Percentiles rank a stretch among this genome's conserved stretches.
Evolutionary conservation across 1,140 invertebrate genomes (phyloP).

Genomic region (Drosophila baimaii): DNA sequence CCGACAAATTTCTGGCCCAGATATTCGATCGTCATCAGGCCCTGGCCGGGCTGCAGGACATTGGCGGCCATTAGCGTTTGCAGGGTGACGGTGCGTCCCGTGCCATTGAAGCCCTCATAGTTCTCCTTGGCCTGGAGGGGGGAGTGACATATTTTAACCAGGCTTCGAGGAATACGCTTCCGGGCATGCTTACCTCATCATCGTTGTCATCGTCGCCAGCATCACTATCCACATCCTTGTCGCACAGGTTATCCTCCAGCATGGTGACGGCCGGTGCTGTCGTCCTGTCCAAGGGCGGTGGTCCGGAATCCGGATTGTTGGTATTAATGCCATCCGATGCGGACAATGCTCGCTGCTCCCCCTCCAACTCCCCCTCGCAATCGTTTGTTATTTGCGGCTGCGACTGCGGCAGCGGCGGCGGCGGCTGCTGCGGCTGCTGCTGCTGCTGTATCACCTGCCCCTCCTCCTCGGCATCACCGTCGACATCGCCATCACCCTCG

Average conservation of each 20-base stretch:
- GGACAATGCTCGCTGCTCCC: conserved; percentile 51
- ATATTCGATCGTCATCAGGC: conserved; percentile 94
- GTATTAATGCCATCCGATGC: conserved; percentile 41
- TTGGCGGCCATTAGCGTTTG: conserved; percentile 92
- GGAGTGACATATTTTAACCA: background rate
- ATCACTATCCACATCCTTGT: conserved; percentile 81
- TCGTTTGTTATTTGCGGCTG: conserved; percentile 70
- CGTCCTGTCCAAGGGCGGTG: conserved; percentile 25
- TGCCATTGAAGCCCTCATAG: conserved; percentile 82
- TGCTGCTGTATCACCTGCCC: conserved; percentile 49
- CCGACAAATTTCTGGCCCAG: conserved; percentile 95
- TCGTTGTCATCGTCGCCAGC: conserved; percentile 76
- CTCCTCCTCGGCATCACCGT: conserved; percentile 46
- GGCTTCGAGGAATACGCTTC: background rate
- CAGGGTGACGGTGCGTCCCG: conserved; percentile 91
- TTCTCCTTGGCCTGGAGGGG: conserved; percentile 74
- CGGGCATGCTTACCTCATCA: conserved; percentile 65
- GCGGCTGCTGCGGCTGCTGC: conserved; percentile 48
- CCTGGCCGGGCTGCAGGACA: conserved; percentile 91
- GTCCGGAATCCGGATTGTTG: conserved; percentile 46
- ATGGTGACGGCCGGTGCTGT: conserved; percentile 18
- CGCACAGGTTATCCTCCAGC: conserved; percentile 67
- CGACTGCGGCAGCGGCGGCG: conserved; percentile 41
- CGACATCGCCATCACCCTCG: conserved; percentile 48
- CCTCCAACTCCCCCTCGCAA: conserved; percentile 52